Evolutionary conservation across 2,888 invertebrate genomes (phyloP).

Genomic region (Stomorhina lunata): DNA sequence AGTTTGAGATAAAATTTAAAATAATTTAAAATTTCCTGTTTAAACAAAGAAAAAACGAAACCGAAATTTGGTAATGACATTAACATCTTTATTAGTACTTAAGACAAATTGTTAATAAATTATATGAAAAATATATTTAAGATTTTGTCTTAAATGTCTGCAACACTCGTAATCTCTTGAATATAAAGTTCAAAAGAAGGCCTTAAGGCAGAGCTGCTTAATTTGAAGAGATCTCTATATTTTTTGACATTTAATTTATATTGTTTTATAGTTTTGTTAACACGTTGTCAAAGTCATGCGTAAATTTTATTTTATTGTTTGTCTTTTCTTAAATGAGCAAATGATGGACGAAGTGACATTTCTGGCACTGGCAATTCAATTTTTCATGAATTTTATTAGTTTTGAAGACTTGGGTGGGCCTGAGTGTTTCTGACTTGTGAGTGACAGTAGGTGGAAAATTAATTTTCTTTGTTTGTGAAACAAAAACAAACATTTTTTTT

Average conservation of each 20-base stretch:
- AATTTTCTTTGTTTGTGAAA: no score
- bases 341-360: no score
- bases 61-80: not conserved
- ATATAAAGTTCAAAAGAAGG: no score
- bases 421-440: no score
- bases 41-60: not conserved
- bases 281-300: conserved; percentile 13
- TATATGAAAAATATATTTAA: not conserved
- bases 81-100: conserved; percentile 1
- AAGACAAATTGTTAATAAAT: not conserved
- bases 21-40: not conserved
- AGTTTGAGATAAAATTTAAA: not conserved
- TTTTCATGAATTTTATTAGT: not conserved
- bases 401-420: not conserved
- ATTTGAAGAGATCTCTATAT: not conserved
- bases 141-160: not conserved
- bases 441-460: no score
- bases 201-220: not conserved
- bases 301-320: not conserved
- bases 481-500: no score
- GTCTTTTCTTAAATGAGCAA: not conserved
- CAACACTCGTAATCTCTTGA: no score
- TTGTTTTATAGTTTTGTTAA: conserved; percentile 18
- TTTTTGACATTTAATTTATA: not conserved
- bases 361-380: not conserved